Conservation (phyloP, 1,140 invertebrate genomes). For the Callitettix versicolor region DNA sequence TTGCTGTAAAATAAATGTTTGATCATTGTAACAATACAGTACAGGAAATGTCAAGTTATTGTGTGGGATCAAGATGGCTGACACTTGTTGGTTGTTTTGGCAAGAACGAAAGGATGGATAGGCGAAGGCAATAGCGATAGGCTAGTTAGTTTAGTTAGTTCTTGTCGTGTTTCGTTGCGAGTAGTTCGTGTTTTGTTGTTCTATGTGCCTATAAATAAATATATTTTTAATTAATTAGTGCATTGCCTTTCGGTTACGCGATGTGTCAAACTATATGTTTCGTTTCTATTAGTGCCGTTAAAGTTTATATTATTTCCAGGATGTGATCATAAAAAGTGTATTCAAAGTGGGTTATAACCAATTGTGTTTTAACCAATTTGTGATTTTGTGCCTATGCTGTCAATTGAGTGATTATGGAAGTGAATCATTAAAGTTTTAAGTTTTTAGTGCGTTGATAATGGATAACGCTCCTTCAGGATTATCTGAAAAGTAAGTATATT, state of each 20-base stretch:
- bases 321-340: constrained; percentile 14
- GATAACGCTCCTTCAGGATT: constrained; percentile 20
- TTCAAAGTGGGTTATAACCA: constrained; percentile 6
- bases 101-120: constrained; percentile 15
- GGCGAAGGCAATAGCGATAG: constrained; percentile 1
- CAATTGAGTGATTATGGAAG: constrained; percentile 15
- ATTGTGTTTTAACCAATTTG: constrained; percentile 23
- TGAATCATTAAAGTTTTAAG: constrained; percentile 9
- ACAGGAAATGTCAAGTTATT: too few species aligned
- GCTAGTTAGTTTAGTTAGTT: constrained; percentile 29
- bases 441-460: constrained; percentile 15
- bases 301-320: constrained; percentile 8
- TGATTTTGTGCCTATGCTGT: constrained; percentile 27
- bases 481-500: constrained; percentile 21
- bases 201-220: background rate
- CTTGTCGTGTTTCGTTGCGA: constrained; percentile 16
- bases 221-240: constrained; percentile 18
- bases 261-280: too few species aligned
- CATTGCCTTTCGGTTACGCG: constrained; percentile 18
- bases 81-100: constrained; percentile 37
- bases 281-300: background rate
- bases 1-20: too few species aligned
- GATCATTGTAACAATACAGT: too few species aligned
- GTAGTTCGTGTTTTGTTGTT: constrained; percentile 5
- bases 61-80: constrained; percentile 32